These are phyloP conservation scores for Cylloceria caligata DNA, from an alignment of 2,888 invertebrate species.

Conservation along the genomic window DNA sequence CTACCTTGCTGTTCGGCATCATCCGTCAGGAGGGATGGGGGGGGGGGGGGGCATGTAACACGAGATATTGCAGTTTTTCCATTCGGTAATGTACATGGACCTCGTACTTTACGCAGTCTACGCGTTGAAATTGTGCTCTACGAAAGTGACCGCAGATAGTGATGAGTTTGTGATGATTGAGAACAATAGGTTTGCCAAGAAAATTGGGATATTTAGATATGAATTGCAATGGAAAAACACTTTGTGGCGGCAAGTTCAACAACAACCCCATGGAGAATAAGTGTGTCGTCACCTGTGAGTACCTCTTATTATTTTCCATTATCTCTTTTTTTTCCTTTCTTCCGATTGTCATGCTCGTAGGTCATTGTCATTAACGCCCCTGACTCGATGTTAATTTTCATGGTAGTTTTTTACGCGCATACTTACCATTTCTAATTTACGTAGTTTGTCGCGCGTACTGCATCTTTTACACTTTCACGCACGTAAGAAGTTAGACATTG, in stretches of 20 bases:
- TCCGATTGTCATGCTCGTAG: constrained; percentile 63
- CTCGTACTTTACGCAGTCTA: too few species aligned
- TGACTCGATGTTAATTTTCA: constrained; percentile 67
- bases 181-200: constrained; percentile 69
- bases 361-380: constrained; percentile 71
- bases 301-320: constrained; percentile 3
- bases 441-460: constrained; percentile 20
- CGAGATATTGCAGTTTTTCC: constrained; percentile 5
- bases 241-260: constrained; percentile 73
- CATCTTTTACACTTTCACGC: neutral
- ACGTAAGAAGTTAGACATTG: neutral
- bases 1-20: too few species aligned
- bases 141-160: constrained; percentile 35
- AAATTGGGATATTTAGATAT: constrained; percentile 77
- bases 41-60: too few species aligned
- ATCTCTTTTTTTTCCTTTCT: neutral
- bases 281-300: constrained; percentile 91
- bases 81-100: constrained; percentile 14
- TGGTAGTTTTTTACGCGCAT: constrained; percentile 41
- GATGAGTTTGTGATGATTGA: constrained; percentile 77
- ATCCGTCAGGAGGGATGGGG: too few species aligned
- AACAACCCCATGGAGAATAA: constrained; percentile 87
- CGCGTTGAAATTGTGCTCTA: neutral
- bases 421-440: constrained; percentile 8
- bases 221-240: constrained; percentile 83